Percentiles rank a stretch among this genome's conserved stretches.
phyloP scores from a whole-genome alignment of 1,140 invertebrate genomes.

The Brevipalpus yothersi region DNA sequence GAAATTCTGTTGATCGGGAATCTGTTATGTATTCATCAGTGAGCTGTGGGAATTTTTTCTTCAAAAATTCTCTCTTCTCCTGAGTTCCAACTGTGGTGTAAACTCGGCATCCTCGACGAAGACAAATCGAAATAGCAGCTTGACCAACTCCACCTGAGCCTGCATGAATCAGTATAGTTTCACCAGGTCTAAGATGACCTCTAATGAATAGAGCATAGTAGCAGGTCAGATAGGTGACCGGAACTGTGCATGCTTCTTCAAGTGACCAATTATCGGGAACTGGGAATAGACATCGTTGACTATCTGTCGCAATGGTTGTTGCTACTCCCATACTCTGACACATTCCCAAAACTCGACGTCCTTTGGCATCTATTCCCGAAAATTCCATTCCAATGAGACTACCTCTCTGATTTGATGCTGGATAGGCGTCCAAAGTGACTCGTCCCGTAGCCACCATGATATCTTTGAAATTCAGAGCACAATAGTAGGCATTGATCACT shows the following conservation, averaged over 20 bases:
- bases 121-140: slow-evolving; percentile 58
- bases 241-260: slow-evolving; percentile 71
- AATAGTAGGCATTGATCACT: slow-evolving; percentile 56
- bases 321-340: slow-evolving; percentile 68
- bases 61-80: slow-evolving; percentile 67
- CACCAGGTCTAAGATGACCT: slow-evolving; percentile 47
- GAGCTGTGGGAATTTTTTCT: slow-evolving; percentile 56
- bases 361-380: slow-evolving; percentile 43
- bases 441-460: slow-evolving; percentile 58
- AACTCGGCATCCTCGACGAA: slow-evolving; percentile 25
- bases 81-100: slow-evolving; percentile 58
- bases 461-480: slow-evolving; percentile 77
- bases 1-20: slow-evolving; percentile 70
- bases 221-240: slow-evolving; percentile 66
- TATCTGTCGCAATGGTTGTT: slow-evolving; percentile 58
- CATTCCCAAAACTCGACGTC: slow-evolving; percentile 74
- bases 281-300: slow-evolving; percentile 62
- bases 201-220: slow-evolving; percentile 71
- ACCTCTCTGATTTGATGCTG: slow-evolving; percentile 24
- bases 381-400: slow-evolving; percentile 63
- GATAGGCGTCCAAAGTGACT: slow-evolving; percentile 75
- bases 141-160: slow-evolving; percentile 84
- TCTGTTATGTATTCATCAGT: slow-evolving; percentile 61
- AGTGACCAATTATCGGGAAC: slow-evolving; percentile 65
- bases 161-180: slow-evolving; percentile 70